Evolutionary conservation across 2,888 invertebrate genomes (phyloP), one percentile per base, ranked within the genome.

Genomic region (Eubasilissa splendida): DNA sequence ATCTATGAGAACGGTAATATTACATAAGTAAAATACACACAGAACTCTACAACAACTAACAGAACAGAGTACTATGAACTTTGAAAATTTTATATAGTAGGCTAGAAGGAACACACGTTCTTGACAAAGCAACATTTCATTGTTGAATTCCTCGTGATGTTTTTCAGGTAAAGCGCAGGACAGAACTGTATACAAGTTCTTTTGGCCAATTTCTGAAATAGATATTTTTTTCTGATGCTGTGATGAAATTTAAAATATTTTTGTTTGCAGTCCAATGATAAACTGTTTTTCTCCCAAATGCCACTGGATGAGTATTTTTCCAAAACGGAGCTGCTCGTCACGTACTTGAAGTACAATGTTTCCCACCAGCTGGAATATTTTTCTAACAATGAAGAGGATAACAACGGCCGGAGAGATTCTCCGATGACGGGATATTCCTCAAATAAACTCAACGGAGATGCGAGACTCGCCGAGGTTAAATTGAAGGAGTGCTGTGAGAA

Each of bases 251-350:
- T 12, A 14, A 42, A 42, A 42, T 42, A 7, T 31, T 50, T 22
- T 22, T 22, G 22, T 63, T 73, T 71, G 4, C 66, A 82, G 82
- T 31, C 60, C 8, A 74, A 60, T 3, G 68, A 77, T 11, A 75
- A 76, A 10, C 33, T 82, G 52, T 80, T 82, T 58, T 80, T 80
- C n/a, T 80, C 74, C 9, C 80, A 82, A 71, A 42, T 50, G 14
- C 80, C 80, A 0, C 70, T 80, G 59, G 77, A 82, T 42, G 70
- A 75, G 5, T 82, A 80, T 65, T 76, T 77, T n/a, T 71, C 76
- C 31, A 77, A 70, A 63, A 82, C 82, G 33, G 80, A 82, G 22
- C 74, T 79, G 31, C 58, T 82, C n/a, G 75, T 59, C 31, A 77
- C 77, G 7, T 80, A 82, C 56, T 56, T 82, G 52, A 66, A 54